Conservation (phyloP, 2,113 vertebrate species). For the Macaca fascicularis region DNA sequence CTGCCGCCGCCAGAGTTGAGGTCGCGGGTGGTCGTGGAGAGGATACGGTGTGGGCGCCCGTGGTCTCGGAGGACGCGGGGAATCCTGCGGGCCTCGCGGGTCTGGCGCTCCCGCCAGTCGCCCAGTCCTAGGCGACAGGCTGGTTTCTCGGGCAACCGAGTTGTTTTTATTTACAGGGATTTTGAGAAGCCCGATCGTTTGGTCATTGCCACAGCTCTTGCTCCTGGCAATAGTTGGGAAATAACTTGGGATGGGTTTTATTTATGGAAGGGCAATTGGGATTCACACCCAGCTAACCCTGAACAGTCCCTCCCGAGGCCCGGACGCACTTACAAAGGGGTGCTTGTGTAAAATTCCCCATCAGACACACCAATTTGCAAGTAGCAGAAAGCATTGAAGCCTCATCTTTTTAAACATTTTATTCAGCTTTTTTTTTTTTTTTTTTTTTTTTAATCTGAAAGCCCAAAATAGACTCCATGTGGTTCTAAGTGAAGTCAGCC, state of each 20-base stretch:
- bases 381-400: slow-evolving; percentile 78
- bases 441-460: slow-evolving; percentile 78
- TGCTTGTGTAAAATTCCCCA: slow-evolving; percentile 77
- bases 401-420: slow-evolving; percentile 79
- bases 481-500: slow-evolving; percentile 86
- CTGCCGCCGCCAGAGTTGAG: background rate
- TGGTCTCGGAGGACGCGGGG: background rate
- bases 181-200: slow-evolving; percentile 37
- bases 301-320: slow-evolving; percentile 44
- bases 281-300: slow-evolving; percentile 72
- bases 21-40: slow-evolving; percentile 1
- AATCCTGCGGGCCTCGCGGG: background rate
- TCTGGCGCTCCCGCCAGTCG: background rate
- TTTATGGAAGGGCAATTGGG: slow-evolving; percentile 70
- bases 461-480: slow-evolving; percentile 87
- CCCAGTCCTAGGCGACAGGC: background rate
- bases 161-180: slow-evolving; percentile 63
- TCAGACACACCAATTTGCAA: slow-evolving; percentile 83
- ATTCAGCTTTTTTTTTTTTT: slow-evolving; percentile 78
- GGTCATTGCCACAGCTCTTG: slow-evolving; percentile 23
- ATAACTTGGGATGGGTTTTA: slow-evolving; percentile 74
- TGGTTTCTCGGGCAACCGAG: slow-evolving; percentile 49
- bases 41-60: background rate
- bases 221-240: slow-evolving; percentile 71
- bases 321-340: slow-evolving; percentile 74